Base-by-base conservation (phyloP, 2,888 invertebrate genomes). In the Machimus atricapillus region DNA sequence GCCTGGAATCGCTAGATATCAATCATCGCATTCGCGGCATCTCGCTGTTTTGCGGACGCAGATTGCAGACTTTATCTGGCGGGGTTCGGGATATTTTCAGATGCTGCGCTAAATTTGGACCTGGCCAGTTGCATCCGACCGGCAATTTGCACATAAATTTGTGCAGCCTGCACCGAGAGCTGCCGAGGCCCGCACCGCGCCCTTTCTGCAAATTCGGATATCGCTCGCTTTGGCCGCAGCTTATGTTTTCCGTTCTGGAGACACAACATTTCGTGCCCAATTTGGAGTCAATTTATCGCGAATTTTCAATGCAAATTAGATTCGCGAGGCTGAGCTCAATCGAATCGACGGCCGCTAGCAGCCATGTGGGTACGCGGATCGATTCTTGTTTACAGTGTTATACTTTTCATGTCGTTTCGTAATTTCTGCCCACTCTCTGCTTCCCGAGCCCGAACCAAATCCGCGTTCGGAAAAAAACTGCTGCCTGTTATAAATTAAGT, bases 201-300 rank as follows among this genome's bases (percentile, higher is more conserved):
- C 27, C 66, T 27, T 23, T 66, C 23, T 27, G 12, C 66, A 66
- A 66, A 40, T 78, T 43, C 78, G 78, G 77, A 77, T 77, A 77
- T 77, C 77, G 77, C 9, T 40, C 77, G 19, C 8, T 34, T 77
- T 37, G 31, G 77, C 16, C 40, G 34, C 37, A 9, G 77, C 43
- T 40, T 78, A 78, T 43, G 43, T 78, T 74, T 78, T 43, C 78
- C 78, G 78, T 56, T 81, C 43, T 81, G 56, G 34, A 82, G 82
- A 82, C 82, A 82, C 23, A 82, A 82, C 82, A 82, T 82, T 82
- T 58, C 82, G 58, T 82, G 58, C 58, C 58, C 58, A 82, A 82
- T 82, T 58, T 82, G 37, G 37, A 37, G 34, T 66, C 82, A 82
- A 82, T 58, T 81, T 81, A 81, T 81, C 81, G 81, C n/a, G n/a